Percentiles rank a stretch among this genome's conserved stretches.
phyloP scores from a whole-genome alignment of 1,140 invertebrate genomes.

The Proales similis region DNA sequence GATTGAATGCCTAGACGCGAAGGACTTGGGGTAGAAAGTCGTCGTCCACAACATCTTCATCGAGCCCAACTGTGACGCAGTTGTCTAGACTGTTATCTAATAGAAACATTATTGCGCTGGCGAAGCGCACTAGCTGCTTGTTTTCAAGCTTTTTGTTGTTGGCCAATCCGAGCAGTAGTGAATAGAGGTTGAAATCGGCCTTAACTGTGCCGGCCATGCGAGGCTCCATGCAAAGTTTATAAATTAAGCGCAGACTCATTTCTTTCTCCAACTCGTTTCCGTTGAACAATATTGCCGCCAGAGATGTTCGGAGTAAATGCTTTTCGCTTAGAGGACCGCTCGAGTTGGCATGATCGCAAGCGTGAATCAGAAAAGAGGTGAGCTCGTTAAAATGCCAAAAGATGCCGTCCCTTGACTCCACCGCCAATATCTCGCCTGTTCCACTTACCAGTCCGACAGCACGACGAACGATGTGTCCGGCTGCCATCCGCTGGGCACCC shows the following conservation, averaged over 20 bases:
- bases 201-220: not conserved
- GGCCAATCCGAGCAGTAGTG: slow-evolving; percentile 2
- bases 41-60: no score
- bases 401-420: no score
- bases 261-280: slow-evolving; percentile 30
- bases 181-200: slow-evolving; percentile 23
- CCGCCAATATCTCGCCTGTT: no score
- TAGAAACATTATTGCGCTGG: slow-evolving; percentile 28
- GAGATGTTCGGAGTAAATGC: no score
- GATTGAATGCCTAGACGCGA: no score
- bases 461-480: not conserved
- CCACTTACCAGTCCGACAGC: not conserved
- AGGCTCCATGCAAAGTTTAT: slow-evolving; percentile 21
- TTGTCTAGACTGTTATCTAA: no score
- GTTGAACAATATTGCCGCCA: not conserved
- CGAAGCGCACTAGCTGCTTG: slow-evolving; percentile 3
- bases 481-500: not conserved
- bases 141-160: slow-evolving; percentile 19
- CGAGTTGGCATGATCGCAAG: no score
- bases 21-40: no score
- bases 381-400: no score
- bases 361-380: no score
- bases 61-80: no score
- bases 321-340: no score
- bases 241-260: slow-evolving; percentile 5